These are phyloP conservation scores for Lepus europaeus DNA, from an alignment of 2,113 vertebrate genomes.

Conservation along the genomic window DNA sequence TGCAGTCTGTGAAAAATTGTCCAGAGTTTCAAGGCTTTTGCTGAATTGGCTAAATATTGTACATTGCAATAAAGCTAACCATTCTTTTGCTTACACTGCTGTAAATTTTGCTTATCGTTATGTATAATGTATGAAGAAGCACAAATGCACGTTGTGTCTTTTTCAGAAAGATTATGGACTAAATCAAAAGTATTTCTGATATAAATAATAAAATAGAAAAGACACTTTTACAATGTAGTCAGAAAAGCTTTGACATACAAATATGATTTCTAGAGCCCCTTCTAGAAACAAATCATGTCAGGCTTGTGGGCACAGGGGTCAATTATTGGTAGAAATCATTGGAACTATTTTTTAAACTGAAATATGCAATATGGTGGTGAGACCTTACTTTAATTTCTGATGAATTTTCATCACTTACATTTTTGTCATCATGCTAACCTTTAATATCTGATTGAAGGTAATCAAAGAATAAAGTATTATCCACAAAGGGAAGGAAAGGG, in stretches of 20 bases:
- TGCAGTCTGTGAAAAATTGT: conserved; percentile 3
- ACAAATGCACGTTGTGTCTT: conserved; percentile 58
- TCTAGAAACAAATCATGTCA: conserved; percentile 52
- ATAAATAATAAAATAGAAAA: conserved; percentile 80
- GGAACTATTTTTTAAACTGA: not conserved
- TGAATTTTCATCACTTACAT: not conserved
- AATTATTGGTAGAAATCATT: not conserved
- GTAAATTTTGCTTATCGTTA: conserved; percentile 73
- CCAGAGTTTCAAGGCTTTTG: conserved; percentile 67
- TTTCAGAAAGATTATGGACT: conserved; percentile 64
- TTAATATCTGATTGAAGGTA: not conserved
- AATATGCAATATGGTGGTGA: not conserved
- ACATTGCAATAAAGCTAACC: conserved; percentile 50
- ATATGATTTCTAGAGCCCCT: conserved; percentile 51
- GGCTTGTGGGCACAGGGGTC: not conserved
- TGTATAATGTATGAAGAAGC: conserved; percentile 79
- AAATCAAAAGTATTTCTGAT: conserved; percentile 70
- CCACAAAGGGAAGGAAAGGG: not conserved
- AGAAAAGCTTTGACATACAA: conserved; percentile 58
- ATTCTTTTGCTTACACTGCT: conserved; percentile 75
- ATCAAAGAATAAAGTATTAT: not conserved
- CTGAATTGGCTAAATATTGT: conserved; percentile 72
- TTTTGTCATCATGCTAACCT: not conserved
- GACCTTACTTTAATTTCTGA: not conserved
- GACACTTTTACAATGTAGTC: conserved; percentile 31